Base-by-base conservation (phyloP, 2,113 vertebrate species). In the Microtus montanus region DNA sequence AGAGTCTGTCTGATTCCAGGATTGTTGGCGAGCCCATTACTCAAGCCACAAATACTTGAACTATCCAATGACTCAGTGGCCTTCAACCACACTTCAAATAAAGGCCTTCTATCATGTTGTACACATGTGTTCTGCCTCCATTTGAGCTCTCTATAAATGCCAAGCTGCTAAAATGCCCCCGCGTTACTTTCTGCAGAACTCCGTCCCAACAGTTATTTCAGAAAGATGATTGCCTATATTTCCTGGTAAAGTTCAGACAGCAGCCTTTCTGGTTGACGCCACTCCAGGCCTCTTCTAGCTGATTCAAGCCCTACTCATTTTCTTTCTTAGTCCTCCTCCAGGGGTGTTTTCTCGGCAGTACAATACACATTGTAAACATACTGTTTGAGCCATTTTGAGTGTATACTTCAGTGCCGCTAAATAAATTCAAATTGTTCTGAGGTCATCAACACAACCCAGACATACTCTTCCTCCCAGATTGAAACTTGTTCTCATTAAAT, bases 51-150 rank as follows among this genome's bases (percentile, higher is more conserved):
- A 98, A 94, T 75, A 98, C 97, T 98, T 96, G 96, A 97, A 92
- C 97, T 97, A 98, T 96, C 35, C n/a, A 97, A 22, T 98, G 98
- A 98, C 97, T 98, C 98, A 98, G 93, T 95, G 91, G 95, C 97
- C 97, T 97, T 97, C 95, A 98, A 93, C 97, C 97, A 89, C 92
- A 97, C 64, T 96, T 97, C 96, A 97, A 98, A 98, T 95, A 98
- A 97, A 98, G 96, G 95, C 93, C 95, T 96, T 93, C 95, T 70
- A 91, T 94, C 97, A 84, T 68, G 94, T 93, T 98, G 87, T 97
- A 97, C 97, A 94, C 93, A 96, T 96, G 96, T 93, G 96, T 92
- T 97, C 95, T 79, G n/a, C 71, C 97, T 95, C 92, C 96, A 92
- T 26, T 63, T 86, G 84, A 66, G 79, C 87, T 78, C 85, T 85